Base-by-base conservation (phyloP, 2,113 vertebrate species). In the Tachysurus vachellii region DNA sequence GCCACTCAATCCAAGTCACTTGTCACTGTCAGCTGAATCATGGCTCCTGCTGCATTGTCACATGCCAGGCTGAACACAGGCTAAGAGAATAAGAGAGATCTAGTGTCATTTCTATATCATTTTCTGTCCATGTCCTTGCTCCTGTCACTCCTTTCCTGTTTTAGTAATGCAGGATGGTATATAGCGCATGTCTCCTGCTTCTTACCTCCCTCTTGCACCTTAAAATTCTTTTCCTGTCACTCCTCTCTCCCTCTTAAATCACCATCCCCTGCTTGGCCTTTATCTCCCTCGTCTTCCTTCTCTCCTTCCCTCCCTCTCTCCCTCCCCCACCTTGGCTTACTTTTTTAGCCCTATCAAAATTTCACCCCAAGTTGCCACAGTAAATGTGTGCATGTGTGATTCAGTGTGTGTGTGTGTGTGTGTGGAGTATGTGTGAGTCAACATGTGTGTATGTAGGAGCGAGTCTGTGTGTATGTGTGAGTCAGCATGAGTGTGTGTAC, bases 241-340 rank as follows among this genome's bases (percentile, higher is more conserved):
- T 85, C 56, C 26, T 50, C 26, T 62, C 76, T 79, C 47, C 75
- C 26, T 28, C 59, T 53, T 53, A 80, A 64, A 64, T 92, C 93
- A 91, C 91, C 91, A 91, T 93, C 92, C 91, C 85, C 89, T 81
- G 85, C 12, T 79, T 87, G 16, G 82, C 93, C 87, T 92, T 92
- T 44, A 36, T 75, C 76, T 68, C 82, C 85, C 76, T 87, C 82
- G 47, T 28, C 47, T 82, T 84, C 86, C 4, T n/a, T 66, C 17
- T 54, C 17, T 85, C 84, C 21, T 28, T 62, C 75, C 28, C 85
- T 86, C 81, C 71, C 81, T 70, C 47, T 31, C 82, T 79, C 82
- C 2, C 56, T 47, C 42, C 19, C 14, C 84, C 76, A 6, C 80
- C 75, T 3, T 76, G 71, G 57, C 86, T 71, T 70, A 47, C 70